Evolutionary conservation across 2,113 vertebrate genomes (phyloP), one percentile per base, ranked within the genome.

Genomic region (Neotoma lepida): DNA sequence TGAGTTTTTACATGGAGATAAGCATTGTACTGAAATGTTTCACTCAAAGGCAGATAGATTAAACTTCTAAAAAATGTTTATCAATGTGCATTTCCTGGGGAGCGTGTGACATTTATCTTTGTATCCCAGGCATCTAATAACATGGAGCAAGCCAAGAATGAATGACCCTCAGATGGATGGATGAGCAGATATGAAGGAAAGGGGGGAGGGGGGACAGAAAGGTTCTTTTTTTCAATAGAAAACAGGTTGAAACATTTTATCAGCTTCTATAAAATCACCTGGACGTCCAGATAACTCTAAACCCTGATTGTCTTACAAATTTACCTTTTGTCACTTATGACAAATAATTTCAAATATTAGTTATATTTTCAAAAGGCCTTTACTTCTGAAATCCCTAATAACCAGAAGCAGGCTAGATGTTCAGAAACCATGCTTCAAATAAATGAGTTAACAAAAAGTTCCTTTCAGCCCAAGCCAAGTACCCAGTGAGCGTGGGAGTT

Each of bases 281-380:
- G 54, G 30, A 35, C 28, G 58, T 9, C 14, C n/a, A 28, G 1
- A 2, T 28, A 86, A 8, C 24, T 26, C 17, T 88, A 70, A 86
- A 74, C 0, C 26, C 2, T 17, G 26, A 26, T 63, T 86, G n/a
- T 89, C 35, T 96, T 63, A 35, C 4, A 86, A 93, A 93, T 18
- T 24, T 70, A 54, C 4, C 26, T 58, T 70, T 88, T 54, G 24
- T 14, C 77, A 84, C 20, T 89, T 9, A 28, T 76, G 3, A 71
- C 15, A 85, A 86, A 82, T 51, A 87, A 68, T 41, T 61, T 30
- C 68, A 80, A 73, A 78, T 68, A 86, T 86, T 10, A 51, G 35
- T 78, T 46, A 61, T 63, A n/a, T 80, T 73, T 82, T 94, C 35
- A 41, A 95, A 89, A 90, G 73, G 64, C 9, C 41, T 96, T 92